phyloP scores from a whole-genome alignment of 2,797 vertebrate species.

The Gymnodraco acuticeps region DNA sequence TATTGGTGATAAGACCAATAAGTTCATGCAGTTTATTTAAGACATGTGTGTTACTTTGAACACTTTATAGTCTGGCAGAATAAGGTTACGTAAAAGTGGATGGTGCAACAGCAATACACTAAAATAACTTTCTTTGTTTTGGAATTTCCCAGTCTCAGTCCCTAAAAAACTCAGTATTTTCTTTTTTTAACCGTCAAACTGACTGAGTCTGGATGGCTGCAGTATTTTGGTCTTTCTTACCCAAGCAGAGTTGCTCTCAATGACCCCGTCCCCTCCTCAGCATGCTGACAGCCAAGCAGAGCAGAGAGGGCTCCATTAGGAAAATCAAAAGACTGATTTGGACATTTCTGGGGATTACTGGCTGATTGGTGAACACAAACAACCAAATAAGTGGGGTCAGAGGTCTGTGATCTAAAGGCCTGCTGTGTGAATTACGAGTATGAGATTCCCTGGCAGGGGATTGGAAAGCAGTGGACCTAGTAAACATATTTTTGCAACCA shows the following conservation, averaged over 20 bases:
- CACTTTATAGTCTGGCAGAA: not conserved
- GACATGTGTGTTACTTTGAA: not conserved
- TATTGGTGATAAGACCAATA: not conserved
- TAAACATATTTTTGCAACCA: conserved; percentile 39
- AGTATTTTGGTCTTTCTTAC: conserved; percentile 3
- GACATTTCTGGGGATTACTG: conserved; percentile 72
- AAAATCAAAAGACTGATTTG: conserved; percentile 56
- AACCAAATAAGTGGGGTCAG: conserved; percentile 68
- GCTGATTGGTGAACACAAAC: conserved; percentile 77
- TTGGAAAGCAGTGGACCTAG: conserved; percentile 31
- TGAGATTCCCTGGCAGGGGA: conserved; percentile 52
- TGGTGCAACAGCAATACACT: not conserved
- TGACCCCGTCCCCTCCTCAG: conserved; percentile 26
- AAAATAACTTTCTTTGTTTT: not conserved
- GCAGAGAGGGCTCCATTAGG: conserved; percentile 38
- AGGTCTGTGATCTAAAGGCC: conserved; percentile 53
- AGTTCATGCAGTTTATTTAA: not conserved
- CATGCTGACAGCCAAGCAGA: conserved; percentile 44
- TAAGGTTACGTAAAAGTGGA: not conserved
- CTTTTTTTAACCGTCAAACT: conserved; percentile 1
- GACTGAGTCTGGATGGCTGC: conserved; percentile 9
- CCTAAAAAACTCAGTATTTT: not conserved
- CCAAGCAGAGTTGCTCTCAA: conserved; percentile 23
- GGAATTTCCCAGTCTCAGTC: not conserved
- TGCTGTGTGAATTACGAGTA: conserved; percentile 38